Evolutionary conservation across 2,113 vertebrate species (phyloP), one percentile per base, ranked within the genome.

Genomic region (Falco punctatus): DNA sequence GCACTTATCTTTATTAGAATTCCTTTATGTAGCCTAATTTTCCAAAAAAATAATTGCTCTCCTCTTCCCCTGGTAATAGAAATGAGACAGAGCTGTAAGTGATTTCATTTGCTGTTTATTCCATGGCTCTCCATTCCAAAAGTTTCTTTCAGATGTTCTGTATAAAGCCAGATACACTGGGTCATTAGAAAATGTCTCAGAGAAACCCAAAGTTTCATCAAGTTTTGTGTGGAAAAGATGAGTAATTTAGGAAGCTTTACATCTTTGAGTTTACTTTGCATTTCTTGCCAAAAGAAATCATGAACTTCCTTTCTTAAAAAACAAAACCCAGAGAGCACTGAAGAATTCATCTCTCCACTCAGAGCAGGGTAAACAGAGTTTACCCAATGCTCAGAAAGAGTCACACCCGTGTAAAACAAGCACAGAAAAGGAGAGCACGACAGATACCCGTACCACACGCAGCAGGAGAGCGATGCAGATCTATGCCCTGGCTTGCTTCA

Each of bases 361-460:
- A 32, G 22, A 94, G 42, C 13, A 67, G 48, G 21, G n/a, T 71
- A 48, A 86, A 57, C 10, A 20, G 58, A 92, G 67, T 24, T 57
- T 38, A 57, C 20, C 32, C 2, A 2, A 32, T 2, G 15, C 59
- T 67, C 54, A 42, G 27, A 8, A 32, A 38, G n/a, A 58, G 61
- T 33, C 3, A 1, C 16, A 30, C 8, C 28, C 1, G 0, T 21
- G 69, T 23, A 30, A 46, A 83, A 84, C 6, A 59, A 67, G 77
- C 40, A 44, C 46, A 54, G 58, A 51, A 33, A 58, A 74, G 32
- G 44, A 10, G 9, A 72, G 58, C 26, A 23, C 1, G 1, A 72
- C 38, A 69, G 66, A 15, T 6, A 42, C 17, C 13, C 0, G 1
- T 8, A 17, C 8, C 22, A 9, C 24, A 11, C 0, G 0, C 33